Percentiles rank a stretch among this genome's conserved stretches.
Conservation (phyloP, 30 jellyfish, hydroid and myxozoan genomes). For the Aurelia sp. region DNA sequence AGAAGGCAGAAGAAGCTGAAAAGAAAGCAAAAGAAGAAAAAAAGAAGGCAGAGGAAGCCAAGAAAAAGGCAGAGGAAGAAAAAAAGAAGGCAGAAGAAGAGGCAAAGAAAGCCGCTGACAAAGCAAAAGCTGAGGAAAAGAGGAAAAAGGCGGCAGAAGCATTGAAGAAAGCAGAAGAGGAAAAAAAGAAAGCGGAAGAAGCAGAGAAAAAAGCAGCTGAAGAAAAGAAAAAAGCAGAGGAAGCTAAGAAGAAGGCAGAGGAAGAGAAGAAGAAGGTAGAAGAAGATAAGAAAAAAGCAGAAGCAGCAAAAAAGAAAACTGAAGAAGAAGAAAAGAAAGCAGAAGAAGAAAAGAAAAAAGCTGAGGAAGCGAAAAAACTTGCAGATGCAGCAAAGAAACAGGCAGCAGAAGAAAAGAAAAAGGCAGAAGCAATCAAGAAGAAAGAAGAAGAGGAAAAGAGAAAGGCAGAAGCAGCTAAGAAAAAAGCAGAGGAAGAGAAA, state of each 20-base stretch:
- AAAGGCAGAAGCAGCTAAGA: constrained; percentile 10
- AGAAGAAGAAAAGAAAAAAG: constrained; percentile 46
- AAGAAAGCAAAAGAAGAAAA: constrained; percentile 42
- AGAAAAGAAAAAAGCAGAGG: constrained; percentile 45
- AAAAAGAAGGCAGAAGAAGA: constrained; percentile 5
- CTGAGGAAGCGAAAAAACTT: constrained; percentile 38
- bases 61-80: constrained; percentile 16
- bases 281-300: constrained; percentile 32
- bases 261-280: constrained; percentile 46
- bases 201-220: constrained; percentile 29
- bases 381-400: constrained; percentile 32
- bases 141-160: constrained; percentile 5
- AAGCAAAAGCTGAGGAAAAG: constrained; percentile 8
- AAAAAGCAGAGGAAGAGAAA: constrained; percentile 30
- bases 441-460: constrained; percentile 3
- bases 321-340: constrained; percentile 29
- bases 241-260: constrained; percentile 48
- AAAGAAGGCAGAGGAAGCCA: constrained; percentile 33
- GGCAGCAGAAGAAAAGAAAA: constrained; percentile 19
- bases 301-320: constrained; percentile 19
- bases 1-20: constrained; percentile 23
- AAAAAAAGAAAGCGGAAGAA: constrained; percentile 29
- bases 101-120: constrained; percentile 24
- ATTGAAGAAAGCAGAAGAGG: constrained; percentile 26
- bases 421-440: constrained; percentile 8